Percentiles rank a stretch among this genome's conserved stretches.
These are phyloP conservation scores for Nineta flava DNA, from an alignment of 2,888 invertebrate species.

Conservation along the genomic window DNA sequence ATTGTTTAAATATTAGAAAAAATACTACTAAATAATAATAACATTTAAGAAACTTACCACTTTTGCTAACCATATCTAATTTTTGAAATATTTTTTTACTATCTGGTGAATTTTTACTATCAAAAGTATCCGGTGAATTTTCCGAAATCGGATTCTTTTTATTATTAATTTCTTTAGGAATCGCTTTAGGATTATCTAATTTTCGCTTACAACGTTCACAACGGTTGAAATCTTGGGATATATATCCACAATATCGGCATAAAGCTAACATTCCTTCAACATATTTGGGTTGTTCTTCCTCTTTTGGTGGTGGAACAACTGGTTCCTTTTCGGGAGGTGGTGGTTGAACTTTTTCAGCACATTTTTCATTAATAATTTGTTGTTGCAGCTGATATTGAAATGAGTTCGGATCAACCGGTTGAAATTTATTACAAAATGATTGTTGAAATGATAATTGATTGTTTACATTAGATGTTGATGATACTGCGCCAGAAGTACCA, in stretches of 20 bases:
- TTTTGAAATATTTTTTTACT: constrained; percentile 18
- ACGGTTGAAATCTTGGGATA: constrained; percentile 60
- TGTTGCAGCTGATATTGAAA: constrained; percentile 19
- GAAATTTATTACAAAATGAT: constrained; percentile 3
- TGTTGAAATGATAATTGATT: constrained; percentile 5
- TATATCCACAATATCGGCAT: constrained; percentile 65
- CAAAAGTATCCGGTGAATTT: not conserved
- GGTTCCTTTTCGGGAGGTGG: constrained; percentile 3
- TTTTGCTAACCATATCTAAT: constrained; percentile 19
- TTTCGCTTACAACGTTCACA: constrained; percentile 60
- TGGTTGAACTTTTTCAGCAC: constrained; percentile 7
- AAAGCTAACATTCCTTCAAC: constrained; percentile 60
- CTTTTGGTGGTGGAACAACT: constrained; percentile 36
- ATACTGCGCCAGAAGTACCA: not conserved
- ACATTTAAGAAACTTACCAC: constrained; percentile 17
- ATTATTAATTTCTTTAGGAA: not conserved
- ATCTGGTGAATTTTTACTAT: not conserved
- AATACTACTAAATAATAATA: not conserved
- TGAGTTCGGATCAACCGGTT: constrained; percentile 4
- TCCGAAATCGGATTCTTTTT: not conserved
- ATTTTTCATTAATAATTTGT: constrained; percentile 7
- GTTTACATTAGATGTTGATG: not conserved
- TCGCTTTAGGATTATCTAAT: constrained; percentile 52
- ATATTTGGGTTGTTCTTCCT: constrained; percentile 35
- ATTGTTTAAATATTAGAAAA: not conserved